A percentile compares a stretch with the other conserved stretches of the same genome.
Evolutionary conservation across 2,113 vertebrate species (phyloP).

Genomic region (Struthidea cinerea): DNA sequence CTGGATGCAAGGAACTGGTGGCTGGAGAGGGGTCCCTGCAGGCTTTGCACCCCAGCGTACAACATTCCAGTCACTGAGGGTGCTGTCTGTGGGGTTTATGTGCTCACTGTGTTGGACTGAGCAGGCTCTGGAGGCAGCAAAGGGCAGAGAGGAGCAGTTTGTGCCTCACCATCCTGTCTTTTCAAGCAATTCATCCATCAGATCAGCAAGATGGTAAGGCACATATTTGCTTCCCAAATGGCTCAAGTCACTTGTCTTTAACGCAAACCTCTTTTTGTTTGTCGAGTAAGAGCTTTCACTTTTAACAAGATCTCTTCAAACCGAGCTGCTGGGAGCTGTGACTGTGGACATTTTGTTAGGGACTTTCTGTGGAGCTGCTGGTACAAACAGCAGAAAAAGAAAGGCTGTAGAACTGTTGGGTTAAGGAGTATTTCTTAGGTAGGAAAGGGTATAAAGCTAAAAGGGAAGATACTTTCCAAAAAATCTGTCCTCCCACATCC

Average conservation of each 20-base stretch:
- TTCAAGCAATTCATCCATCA: neutral
- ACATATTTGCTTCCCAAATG: neutral
- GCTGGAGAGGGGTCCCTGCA: neutral
- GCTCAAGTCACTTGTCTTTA: neutral
- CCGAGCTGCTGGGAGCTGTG: neutral
- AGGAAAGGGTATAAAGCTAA: neutral
- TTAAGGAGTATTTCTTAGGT: neutral
- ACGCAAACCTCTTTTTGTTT: neutral
- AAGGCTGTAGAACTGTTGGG: neutral
- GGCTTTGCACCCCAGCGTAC: neutral
- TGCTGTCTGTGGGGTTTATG: neutral
- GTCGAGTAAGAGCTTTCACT: neutral
- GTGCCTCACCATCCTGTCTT: neutral
- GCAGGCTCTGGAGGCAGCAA: neutral
- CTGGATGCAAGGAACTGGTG: neutral
- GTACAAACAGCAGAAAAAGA: neutral
- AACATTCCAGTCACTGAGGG: neutral
- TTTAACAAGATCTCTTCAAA: neutral
- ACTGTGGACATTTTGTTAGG: neutral
- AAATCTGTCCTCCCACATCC: neutral
- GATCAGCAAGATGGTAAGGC: neutral
- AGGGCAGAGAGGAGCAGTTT: neutral
- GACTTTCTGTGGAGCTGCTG: neutral
- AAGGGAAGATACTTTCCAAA: neutral
- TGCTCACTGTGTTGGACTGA: neutral